phyloP scores from a whole-genome alignment of 2,113 vertebrate species.

The Hemibagrus wyckioides region DNA sequence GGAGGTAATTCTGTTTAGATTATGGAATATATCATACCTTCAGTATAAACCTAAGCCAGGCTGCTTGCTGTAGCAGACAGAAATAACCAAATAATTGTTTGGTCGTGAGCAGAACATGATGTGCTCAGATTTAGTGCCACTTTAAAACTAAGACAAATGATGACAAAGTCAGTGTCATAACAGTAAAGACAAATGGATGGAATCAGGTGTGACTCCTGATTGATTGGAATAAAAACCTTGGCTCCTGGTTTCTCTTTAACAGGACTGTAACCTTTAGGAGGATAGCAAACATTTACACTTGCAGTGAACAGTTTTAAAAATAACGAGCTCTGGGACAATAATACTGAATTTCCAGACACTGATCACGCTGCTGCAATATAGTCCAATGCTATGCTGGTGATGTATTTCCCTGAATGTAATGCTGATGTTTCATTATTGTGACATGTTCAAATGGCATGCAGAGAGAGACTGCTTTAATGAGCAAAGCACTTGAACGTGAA shows the following conservation, averaged over 20 bases:
- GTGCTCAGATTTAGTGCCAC: neutral
- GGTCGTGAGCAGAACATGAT: neutral
- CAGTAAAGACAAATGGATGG: neutral
- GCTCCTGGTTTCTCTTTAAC: neutral
- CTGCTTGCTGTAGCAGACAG: neutral
- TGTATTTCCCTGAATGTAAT: slow-evolving; percentile 34
- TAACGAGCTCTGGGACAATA: slow-evolving; percentile 28
- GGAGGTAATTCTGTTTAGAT: neutral
- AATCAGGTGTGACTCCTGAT: neutral
- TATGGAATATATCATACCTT: neutral
- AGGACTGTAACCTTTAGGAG: neutral
- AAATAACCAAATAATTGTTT: neutral
- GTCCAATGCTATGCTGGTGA: neutral
- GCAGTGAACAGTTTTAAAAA: slow-evolving; percentile 7
- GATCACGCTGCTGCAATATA: slow-evolving; percentile 19
- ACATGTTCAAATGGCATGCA: slow-evolving; percentile 43
- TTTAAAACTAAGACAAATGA: neutral
- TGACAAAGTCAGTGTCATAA: neutral
- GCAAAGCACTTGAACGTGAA: slow-evolving; percentile 50
- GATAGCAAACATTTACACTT: neutral
- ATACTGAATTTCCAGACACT: neutral
- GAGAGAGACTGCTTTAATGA: slow-evolving; percentile 41
- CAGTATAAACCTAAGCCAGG: neutral
- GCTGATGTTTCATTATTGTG: slow-evolving; percentile 52
- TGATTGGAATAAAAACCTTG: neutral